These are phyloP conservation scores for Cottoperca gobio DNA, from an alignment of 2,797 vertebrate genomes.

Conservation along the genomic window DNA sequence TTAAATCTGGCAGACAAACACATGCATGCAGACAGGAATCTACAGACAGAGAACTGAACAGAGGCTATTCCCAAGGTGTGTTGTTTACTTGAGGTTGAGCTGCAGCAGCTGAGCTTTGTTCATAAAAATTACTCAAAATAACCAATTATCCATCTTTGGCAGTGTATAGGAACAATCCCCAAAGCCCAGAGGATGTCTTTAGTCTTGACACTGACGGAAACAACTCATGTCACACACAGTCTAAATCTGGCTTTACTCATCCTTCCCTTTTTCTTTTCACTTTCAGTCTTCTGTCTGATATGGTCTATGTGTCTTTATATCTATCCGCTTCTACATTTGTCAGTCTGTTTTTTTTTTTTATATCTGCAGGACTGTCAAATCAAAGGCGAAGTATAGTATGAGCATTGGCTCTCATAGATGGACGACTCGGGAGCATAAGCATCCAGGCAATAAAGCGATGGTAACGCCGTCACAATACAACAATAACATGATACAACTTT, in stretches of 20 bases:
- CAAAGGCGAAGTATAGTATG: constrained; percentile 43
- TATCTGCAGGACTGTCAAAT: constrained; percentile 51
- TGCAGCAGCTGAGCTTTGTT: constrained; percentile 85
- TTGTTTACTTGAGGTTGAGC: constrained; percentile 85
- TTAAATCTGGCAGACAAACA: constrained; percentile 73
- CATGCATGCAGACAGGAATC: constrained; percentile 68
- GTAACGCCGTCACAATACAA: constrained; percentile 12
- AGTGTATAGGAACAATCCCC: constrained; percentile 75
- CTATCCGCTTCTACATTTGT: constrained; percentile 59
- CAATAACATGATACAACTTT: constrained; percentile 20
- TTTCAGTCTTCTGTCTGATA: constrained; percentile 52
- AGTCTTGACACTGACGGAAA: constrained; percentile 82
- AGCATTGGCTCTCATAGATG: constrained; percentile 30
- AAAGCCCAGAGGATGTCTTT: constrained; percentile 79
- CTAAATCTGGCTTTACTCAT: constrained; percentile 79
- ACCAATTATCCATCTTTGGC: constrained; percentile 86
- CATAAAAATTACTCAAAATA: constrained; percentile 87
- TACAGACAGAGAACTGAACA: constrained; percentile 65
- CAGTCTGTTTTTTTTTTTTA: constrained; percentile 58
- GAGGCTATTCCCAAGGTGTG: constrained; percentile 83
- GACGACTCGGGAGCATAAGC: constrained; percentile 11
- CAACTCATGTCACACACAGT: constrained; percentile 76
- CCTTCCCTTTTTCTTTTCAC: constrained; percentile 42
- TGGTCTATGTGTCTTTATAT: constrained; percentile 46
- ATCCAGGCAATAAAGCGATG: constrained; percentile 17